Evolutionary conservation across 1,140 invertebrate genomes (phyloP).

Genomic region (Lepidurus arcticus): DNA sequence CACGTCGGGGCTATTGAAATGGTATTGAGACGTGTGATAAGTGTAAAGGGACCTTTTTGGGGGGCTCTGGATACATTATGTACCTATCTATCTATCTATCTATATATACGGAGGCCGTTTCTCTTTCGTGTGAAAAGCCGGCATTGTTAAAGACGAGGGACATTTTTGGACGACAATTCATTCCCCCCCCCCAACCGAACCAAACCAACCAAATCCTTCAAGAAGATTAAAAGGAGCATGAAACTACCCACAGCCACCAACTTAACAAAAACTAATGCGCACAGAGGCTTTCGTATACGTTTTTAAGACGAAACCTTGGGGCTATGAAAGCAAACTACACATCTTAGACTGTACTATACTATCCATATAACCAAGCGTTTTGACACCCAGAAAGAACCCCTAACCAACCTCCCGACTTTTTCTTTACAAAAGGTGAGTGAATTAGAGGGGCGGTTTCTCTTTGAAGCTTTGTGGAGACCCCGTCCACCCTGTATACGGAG

Average conservation of each 20-base stretch:
- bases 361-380: no score
- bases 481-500: background rate
- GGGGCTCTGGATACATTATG: background rate
- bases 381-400: background rate
- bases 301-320: background rate
- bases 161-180: background rate
- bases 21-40: background rate
- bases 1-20: background rate
- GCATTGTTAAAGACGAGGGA: background rate
- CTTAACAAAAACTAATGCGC: background rate
- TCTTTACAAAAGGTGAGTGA: conserved; percentile 13
- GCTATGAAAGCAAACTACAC: background rate
- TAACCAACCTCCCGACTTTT: background rate
- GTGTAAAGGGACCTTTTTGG: background rate
- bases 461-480: background rate
- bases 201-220: background rate
- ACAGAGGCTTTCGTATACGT: background rate
- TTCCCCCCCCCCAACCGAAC: no score
- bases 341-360: no score
- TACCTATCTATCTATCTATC: background rate
- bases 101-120: background rate
- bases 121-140: background rate
- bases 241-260: conserved; percentile 14
- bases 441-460: conserved; percentile 8
- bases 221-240: conserved; percentile 15